These are phyloP conservation scores for Dasyprocta punctata DNA, from an alignment of 2,113 vertebrate species.

Conservation along the genomic window DNA sequence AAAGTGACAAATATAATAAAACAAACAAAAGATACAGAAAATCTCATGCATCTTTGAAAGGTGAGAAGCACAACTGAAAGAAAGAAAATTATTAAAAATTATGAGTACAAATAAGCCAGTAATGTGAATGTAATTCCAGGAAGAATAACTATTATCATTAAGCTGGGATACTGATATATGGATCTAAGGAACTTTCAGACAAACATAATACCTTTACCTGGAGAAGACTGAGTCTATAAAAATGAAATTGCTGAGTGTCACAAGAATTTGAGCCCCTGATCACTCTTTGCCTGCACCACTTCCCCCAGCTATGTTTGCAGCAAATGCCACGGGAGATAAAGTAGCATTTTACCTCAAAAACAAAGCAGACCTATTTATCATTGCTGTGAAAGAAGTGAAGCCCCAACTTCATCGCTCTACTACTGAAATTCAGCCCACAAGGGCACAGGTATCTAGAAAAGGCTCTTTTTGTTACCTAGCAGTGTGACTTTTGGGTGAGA, in stretches of 20 bases:
- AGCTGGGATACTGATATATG: background rate
- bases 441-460: background rate
- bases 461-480: background rate
- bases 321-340: background rate
- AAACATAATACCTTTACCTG: background rate
- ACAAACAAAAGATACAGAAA: background rate
- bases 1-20: background rate
- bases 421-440: background rate
- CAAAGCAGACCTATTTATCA: background rate
- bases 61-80: background rate
- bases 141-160: background rate
- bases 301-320: background rate
- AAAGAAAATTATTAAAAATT: background rate
- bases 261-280: background rate
- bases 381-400: background rate
- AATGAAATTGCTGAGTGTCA: background rate
- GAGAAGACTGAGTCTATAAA: background rate
- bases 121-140: background rate
- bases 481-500: background rate
- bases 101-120: background rate
- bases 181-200: background rate
- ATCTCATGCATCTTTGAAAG: background rate
- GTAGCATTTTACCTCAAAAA: background rate
- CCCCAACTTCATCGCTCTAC: background rate
- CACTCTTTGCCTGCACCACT: background rate